Evolutionary conservation across 2,113 vertebrate genomes (phyloP).

Genomic region (Mastomys coucha): DNA sequence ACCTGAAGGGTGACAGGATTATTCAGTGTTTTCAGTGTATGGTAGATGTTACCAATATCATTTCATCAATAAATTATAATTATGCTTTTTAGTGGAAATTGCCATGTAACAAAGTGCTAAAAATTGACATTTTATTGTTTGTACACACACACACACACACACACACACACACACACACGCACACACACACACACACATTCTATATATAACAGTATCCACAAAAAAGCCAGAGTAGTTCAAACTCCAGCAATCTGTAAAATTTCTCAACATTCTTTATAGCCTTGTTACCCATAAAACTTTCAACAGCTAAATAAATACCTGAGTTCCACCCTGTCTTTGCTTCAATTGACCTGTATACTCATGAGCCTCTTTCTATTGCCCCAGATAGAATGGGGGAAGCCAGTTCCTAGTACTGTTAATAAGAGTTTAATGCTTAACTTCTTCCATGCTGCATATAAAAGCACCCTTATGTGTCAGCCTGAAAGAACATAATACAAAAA

Average conservation of each 20-base stretch:
- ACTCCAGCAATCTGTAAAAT: conserved; percentile 51
- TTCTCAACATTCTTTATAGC: conserved; percentile 10
- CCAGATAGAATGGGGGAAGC: background rate
- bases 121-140: conserved; percentile 36
- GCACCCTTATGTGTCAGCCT: conserved; percentile 61
- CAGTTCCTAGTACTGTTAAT: conserved; percentile 40
- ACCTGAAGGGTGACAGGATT: conserved; percentile 13
- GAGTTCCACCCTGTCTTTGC: conserved; percentile 47
- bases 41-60: conserved; percentile 30
- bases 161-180: background rate
- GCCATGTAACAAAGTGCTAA: conserved; percentile 31
- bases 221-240: conserved; percentile 48
- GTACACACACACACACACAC: background rate
- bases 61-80: conserved; percentile 48
- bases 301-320: conserved; percentile 67
- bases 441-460: conserved; percentile 60
- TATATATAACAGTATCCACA: background rate
- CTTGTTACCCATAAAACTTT: conserved; percentile 66
- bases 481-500: conserved; percentile 54
- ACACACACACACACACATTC: background rate
- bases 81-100: conserved; percentile 48
- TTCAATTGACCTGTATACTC: conserved; percentile 63
- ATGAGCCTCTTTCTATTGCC: conserved; percentile 20
- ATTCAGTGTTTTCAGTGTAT: conserved; percentile 15
- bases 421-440: conserved; percentile 71